Percentiles rank a stretch among this genome's conserved stretches.
These are phyloP conservation scores for Vombatus ursinus DNA, from an alignment of 2,113 vertebrate species.

Conservation along the genomic window DNA sequence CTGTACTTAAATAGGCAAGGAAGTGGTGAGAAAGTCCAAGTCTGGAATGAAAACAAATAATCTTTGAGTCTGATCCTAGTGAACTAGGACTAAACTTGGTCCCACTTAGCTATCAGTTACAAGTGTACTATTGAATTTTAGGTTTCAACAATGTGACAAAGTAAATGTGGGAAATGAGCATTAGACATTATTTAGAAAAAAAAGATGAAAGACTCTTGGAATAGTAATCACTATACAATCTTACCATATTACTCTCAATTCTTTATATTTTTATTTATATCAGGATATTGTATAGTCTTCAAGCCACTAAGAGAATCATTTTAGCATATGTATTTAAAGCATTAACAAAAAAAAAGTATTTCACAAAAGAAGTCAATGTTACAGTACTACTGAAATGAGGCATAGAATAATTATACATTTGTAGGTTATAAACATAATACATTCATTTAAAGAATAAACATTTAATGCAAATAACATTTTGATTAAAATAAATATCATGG, in stretches of 20 bases:
- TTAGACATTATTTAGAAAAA: neutral
- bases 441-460: slow-evolving; percentile 77
- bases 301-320: slow-evolving; percentile 66
- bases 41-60: neutral
- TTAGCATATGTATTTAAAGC: slow-evolving; percentile 69
- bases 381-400: slow-evolving; percentile 77
- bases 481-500: slow-evolving; percentile 82
- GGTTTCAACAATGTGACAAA: neutral
- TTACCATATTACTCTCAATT: slow-evolving; percentile 61
- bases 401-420: slow-evolving; percentile 62
- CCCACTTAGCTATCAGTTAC: neutral
- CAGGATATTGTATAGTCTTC: slow-evolving; percentile 73
- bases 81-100: neutral
- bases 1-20: neutral
- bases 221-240: neutral
- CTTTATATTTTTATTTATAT: slow-evolving; percentile 78
- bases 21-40: neutral
- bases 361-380: slow-evolving; percentile 72
- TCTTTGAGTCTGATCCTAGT: neutral
- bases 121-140: neutral
- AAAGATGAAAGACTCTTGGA: neutral
- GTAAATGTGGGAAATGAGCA: neutral
- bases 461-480: slow-evolving; percentile 63
- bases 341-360: slow-evolving; percentile 76
- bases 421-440: slow-evolving; percentile 74